phyloP scores from a whole-genome alignment of 2,113 vertebrate genomes.

The Arenaria interpres region DNA sequence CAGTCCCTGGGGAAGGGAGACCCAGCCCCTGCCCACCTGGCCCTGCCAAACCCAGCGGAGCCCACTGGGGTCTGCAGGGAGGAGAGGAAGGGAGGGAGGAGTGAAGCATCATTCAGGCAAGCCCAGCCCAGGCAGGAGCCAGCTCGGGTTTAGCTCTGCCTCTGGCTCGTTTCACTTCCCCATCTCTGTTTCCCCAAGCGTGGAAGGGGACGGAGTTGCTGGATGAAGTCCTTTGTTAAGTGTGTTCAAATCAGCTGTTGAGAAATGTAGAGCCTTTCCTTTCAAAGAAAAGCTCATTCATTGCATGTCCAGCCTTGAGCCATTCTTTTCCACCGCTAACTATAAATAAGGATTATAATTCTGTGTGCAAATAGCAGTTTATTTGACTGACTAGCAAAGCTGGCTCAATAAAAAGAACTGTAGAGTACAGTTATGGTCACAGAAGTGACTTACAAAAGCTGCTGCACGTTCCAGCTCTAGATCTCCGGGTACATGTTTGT shows the following conservation, averaged over 20 bases:
- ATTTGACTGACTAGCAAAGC: not conserved
- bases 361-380: not conserved
- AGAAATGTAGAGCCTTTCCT: not conserved
- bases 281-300: not conserved
- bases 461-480: not conserved
- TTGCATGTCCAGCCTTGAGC: not conserved
- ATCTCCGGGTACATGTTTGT: not conserved
- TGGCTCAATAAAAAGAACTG: not conserved
- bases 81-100: not conserved
- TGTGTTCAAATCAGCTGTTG: not conserved
- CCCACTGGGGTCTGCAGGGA: not conserved
- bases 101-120: not conserved
- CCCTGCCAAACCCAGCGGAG: rapidly evolving
- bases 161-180: not conserved
- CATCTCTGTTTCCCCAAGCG: rapidly evolving
- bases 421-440: not conserved
- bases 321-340: not conserved
- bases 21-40: too few relatives aligned
- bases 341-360: not conserved
- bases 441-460: not conserved
- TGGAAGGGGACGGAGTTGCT: not conserved
- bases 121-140: not conserved
- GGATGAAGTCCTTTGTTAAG: not conserved
- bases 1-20: not conserved
- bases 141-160: not conserved